These are phyloP conservation scores for Okamejei kenojei DNA, from an alignment of 2,797 vertebrate species.

Conservation along the genomic window DNA sequence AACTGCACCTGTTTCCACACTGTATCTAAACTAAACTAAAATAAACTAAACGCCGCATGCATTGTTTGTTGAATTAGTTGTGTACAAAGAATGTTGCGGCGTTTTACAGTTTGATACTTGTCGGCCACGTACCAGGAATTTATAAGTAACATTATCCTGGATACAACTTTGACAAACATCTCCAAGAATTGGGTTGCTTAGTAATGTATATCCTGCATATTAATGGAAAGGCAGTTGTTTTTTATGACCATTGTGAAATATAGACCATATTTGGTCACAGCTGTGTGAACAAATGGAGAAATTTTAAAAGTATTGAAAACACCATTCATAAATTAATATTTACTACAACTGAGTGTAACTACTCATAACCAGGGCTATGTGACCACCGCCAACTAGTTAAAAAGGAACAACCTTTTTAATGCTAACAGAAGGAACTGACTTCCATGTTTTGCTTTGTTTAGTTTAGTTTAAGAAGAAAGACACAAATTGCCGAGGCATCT, in stretches of 20 bases:
- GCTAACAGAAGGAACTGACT: background rate
- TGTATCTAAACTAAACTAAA: too few species aligned
- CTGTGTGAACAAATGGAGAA: conserved; percentile 53
- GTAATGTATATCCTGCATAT: conserved; percentile 42
- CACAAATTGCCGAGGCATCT: too few species aligned
- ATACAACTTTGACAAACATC: conserved; percentile 46
- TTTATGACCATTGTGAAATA: conserved; percentile 57
- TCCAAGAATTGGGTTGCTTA: background rate
- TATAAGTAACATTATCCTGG: conserved; percentile 61
- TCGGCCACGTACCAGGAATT: conserved; percentile 54
- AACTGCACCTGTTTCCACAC: too few species aligned
- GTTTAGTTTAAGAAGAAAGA: too few species aligned
- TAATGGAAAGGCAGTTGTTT: conserved; percentile 55
- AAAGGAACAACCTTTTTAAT: background rate
- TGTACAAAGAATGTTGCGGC: background rate
- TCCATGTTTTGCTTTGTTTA: background rate
- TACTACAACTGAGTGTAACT: background rate
- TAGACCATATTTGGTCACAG: conserved; percentile 74
- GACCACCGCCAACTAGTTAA: background rate
- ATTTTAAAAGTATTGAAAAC: conserved; percentile 43
- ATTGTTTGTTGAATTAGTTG: background rate
- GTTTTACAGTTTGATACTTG: conserved; percentile 49
- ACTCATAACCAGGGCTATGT: background rate
- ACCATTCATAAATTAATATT: background rate
- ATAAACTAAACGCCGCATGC: too few species aligned